Conservation (phyloP, 2,888 invertebrate genomes). For the Tenthredo amoena region DNA sequence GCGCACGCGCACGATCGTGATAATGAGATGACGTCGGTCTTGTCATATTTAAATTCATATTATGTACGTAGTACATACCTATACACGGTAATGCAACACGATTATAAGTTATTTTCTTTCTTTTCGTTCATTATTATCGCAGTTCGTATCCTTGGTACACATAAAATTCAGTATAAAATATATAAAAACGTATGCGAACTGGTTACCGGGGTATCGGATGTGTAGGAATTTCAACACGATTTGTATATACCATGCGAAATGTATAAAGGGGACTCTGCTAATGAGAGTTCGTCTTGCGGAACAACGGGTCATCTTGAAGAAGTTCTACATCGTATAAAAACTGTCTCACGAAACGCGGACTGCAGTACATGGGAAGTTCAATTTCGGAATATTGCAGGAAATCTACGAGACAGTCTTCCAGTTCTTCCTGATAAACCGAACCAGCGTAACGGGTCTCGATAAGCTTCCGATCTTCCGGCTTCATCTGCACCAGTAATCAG, state of each 20-base stretch:
- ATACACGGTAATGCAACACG: neutral
- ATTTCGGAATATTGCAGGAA: conserved; percentile 64
- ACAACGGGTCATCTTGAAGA: neutral
- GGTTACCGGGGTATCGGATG: too few relatives aligned
- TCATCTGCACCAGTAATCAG: conserved; percentile 59
- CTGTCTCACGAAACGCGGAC: conserved; percentile 53
- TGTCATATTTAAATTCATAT: neutral
- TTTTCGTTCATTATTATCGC: neutral
- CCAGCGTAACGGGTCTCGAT: conserved; percentile 62
- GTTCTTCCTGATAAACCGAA: conserved; percentile 64
- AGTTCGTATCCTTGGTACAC: neutral
- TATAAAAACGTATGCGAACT: neutral
- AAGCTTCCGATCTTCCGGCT: conserved; percentile 57
- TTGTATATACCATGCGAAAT: neutral
- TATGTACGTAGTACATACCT: neutral
- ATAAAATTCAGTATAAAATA: neutral
- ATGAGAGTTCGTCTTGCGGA: neutral
- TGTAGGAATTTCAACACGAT: too few relatives aligned
- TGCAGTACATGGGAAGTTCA: conserved; percentile 67
- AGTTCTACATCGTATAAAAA: conserved; percentile 16
- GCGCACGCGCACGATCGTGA: neutral
- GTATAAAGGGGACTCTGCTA: neutral
- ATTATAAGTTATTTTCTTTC: neutral
- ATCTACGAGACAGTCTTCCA: conserved; percentile 63
- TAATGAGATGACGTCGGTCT: neutral